Conservation (phyloP, 2,888 invertebrate genomes). For the Malthinus flaveolus region DNA sequence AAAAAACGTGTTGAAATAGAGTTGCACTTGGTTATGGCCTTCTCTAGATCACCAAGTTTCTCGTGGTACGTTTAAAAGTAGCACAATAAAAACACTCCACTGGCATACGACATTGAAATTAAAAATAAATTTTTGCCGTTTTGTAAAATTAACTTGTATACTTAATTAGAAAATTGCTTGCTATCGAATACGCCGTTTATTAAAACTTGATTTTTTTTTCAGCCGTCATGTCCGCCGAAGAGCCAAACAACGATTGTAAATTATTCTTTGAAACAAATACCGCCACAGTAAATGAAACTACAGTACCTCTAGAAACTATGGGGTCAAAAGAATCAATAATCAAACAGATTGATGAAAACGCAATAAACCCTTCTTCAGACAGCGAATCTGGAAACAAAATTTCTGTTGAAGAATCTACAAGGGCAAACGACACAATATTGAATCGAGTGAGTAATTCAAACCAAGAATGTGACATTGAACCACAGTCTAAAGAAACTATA, state of each 20-base stretch:
- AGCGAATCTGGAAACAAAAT: constrained; percentile 29
- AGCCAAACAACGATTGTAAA: neutral
- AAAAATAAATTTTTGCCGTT: neutral
- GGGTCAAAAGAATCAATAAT: constrained; percentile 38
- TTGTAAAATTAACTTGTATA: neutral
- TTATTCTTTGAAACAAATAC: neutral
- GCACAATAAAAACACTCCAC: neutral
- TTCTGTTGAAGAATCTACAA: constrained; percentile 35
- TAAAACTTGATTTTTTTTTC: constrained; percentile 9
- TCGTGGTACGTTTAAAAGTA: neutral
- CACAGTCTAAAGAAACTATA: constrained; percentile 42
- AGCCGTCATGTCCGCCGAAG: constrained; percentile 17
- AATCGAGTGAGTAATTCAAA: constrained; percentile 34
- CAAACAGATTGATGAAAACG: neutral
- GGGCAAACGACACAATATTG: constrained; percentile 37
- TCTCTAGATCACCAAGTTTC: neutral
- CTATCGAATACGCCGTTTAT: neutral
- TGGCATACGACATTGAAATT: too few species aligned
- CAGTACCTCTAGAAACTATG: constrained; percentile 25
- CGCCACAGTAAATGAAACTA: neutral
- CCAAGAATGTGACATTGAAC: constrained; percentile 44
- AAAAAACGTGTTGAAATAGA: neutral
- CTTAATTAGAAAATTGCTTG: neutral
- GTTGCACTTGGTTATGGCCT: neutral
- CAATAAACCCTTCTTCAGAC: constrained; percentile 23